phyloP scores from a whole-genome alignment of 2,797 vertebrate species.

The Galago senegalensis region DNA sequence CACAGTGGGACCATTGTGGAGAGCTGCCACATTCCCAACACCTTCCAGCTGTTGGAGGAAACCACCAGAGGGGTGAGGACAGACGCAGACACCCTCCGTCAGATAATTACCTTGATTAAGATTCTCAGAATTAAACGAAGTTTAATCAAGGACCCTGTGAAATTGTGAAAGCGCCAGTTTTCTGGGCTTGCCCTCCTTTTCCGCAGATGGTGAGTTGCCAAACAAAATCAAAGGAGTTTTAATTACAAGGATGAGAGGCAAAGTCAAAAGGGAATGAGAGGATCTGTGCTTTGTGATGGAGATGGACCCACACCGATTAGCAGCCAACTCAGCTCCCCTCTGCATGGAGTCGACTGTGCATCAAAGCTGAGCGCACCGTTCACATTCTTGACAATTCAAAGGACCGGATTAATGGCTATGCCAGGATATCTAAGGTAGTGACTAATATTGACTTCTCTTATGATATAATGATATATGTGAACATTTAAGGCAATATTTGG shows the following conservation, averaged over 20 bases:
- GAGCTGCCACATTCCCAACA: constrained; percentile 20
- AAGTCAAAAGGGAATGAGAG: constrained; percentile 75
- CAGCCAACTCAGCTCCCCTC: not conserved
- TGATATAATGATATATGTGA: constrained; percentile 46
- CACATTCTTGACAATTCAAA: constrained; percentile 38
- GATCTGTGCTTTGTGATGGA: constrained; percentile 39
- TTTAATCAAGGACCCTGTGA: constrained; percentile 76
- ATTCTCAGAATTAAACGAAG: constrained; percentile 74
- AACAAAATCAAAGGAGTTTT: constrained; percentile 77
- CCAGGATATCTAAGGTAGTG: constrained; percentile 14
- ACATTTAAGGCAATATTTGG: constrained; percentile 54
- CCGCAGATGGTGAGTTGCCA: constrained; percentile 67
- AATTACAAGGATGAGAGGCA: constrained; percentile 69
- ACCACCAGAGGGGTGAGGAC: constrained; percentile 48
- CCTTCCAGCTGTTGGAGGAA: constrained; percentile 69
- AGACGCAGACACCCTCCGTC: constrained; percentile 15
- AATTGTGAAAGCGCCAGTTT: constrained; percentile 72
- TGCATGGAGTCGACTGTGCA: not conserved
- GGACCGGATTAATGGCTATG: constrained; percentile 56
- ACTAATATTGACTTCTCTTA: constrained; percentile 43
- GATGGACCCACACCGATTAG: constrained; percentile 47
- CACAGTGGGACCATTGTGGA: constrained; percentile 62
- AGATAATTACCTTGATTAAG: constrained; percentile 79
- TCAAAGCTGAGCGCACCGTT: constrained; percentile 36
- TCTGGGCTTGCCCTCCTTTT: constrained; percentile 58